These are phyloP conservation scores for Trematomus loennbergii DNA, from an alignment of 2,113 vertebrate genomes.

Conservation along the genomic window DNA sequence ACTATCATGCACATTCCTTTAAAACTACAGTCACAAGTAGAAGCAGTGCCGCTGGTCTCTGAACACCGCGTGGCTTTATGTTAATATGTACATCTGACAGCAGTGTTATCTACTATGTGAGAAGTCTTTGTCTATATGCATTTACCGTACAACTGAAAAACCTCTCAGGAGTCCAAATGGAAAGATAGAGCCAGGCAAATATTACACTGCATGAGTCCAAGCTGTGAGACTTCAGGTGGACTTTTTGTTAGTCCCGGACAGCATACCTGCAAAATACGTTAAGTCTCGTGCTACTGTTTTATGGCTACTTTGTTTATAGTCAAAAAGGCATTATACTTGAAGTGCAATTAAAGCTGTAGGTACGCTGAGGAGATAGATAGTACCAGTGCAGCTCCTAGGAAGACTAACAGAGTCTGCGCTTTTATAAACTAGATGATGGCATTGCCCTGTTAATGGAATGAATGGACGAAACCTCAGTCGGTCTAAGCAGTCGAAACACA, in stretches of 20 bases:
- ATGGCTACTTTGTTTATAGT: slow-evolving; percentile 79
- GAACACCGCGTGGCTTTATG: slow-evolving; percentile 49
- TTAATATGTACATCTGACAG: slow-evolving; percentile 62
- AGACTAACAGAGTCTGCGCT: slow-evolving; percentile 74
- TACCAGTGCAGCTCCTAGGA: slow-evolving; percentile 77
- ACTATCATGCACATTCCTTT: slow-evolving; percentile 56
- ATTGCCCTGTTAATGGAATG: slow-evolving; percentile 65
- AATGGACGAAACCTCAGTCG: slow-evolving; percentile 57
- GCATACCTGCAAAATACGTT: slow-evolving; percentile 60
- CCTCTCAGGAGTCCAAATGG: slow-evolving; percentile 34
- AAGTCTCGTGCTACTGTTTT: slow-evolving; percentile 74
- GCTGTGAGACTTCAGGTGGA: slow-evolving; percentile 45
- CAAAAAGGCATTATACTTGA: slow-evolving; percentile 79
- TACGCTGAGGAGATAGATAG: slow-evolving; percentile 58
- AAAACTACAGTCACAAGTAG: slow-evolving; percentile 43
- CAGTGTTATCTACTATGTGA: slow-evolving; percentile 34
- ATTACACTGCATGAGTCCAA: slow-evolving; percentile 55
- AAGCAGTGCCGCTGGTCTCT: slow-evolving; percentile 56
- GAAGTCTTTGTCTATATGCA: slow-evolving; percentile 28
- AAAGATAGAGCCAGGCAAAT: slow-evolving; percentile 43
- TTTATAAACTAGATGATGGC: slow-evolving; percentile 62
- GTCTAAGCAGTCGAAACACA: slow-evolving; percentile 36
- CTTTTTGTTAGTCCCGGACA: slow-evolving; percentile 26
- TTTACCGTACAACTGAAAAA: slow-evolving; percentile 41
- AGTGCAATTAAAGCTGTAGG: slow-evolving; percentile 82